Evolutionary conservation across 2,888 invertebrate genomes (phyloP), one percentile per base, ranked within the genome.

Genomic region (Dynastes hyllus): DNA sequence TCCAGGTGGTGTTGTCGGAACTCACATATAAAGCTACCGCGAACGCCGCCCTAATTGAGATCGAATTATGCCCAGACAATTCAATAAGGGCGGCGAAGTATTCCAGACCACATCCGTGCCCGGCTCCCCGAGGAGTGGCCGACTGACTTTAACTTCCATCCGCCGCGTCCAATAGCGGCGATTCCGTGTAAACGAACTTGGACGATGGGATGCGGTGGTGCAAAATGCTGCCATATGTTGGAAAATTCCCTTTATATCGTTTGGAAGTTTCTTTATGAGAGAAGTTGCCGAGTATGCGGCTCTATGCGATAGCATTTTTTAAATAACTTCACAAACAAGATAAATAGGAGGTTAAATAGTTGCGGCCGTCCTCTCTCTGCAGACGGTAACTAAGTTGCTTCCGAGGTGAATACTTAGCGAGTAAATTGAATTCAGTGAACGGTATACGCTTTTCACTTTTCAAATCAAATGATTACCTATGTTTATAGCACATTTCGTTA

Each of bases 21-120:
- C 73, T 40, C 61, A 22, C 73, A 61, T 73, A 58, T 73, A 73
- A 37, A 58, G 73, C 73, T 13, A 73, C 73, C 73, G 50, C 69
- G 50, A 69, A 13, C 27, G 29, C 22, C 45, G 22, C 22, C 27
- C 61, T 73, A 73, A 73, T 73, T 73, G 73, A 73, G 73, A 73
- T 73, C 58, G 58, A 73, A 73, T 73, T 73, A 73, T 73, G 73
- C 37, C 45, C 58, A 58, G 73, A 40, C 58, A 73, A 73, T 73
- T 73, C 58, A 61, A 73, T 73, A 73, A 55, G 50, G 13, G 50
- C n/a, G 73, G 13, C 13, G 58, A 73, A 73, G n/a, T 73, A 45
- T 73, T 73, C 58, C 73, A 61, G 58, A 58, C 73, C 73, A 73
- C 73, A 58, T 61, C 40, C 61, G n/a, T 58, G 73, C 45, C 29